A percentile compares a stretch with the other conserved stretches of the same genome.
Conservation (phyloP, 2,113 vertebrate species). For the Cyprinodon variegatus region DNA sequence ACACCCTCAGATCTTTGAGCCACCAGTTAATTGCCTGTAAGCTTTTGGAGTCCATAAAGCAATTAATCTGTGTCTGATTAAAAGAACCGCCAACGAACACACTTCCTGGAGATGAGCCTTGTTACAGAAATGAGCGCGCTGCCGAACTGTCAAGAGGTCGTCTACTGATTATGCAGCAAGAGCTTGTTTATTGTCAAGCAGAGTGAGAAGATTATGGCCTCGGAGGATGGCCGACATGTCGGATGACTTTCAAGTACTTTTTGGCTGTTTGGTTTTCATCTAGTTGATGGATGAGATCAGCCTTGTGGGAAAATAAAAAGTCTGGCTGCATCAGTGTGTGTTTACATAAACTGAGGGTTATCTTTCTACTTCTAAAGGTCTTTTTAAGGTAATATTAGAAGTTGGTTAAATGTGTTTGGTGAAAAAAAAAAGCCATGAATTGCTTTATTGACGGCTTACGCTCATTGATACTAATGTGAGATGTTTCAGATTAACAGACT, state of each 20-base stretch:
- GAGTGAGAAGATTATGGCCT: conserved; percentile 36
- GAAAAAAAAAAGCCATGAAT: neutral
- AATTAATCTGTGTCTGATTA: conserved; percentile 72
- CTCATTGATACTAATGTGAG: neutral
- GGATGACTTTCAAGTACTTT: conserved; percentile 28
- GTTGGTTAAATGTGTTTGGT: neutral
- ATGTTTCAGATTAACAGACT: neutral
- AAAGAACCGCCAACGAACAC: conserved; percentile 48
- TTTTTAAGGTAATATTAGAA: neutral
- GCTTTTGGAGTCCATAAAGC: conserved; percentile 61
- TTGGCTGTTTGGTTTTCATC: conserved; percentile 33
- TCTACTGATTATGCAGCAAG: conserved; percentile 32
- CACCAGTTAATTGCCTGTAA: conserved; percentile 61
- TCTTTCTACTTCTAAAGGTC: neutral
- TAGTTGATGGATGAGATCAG: conserved; percentile 10
- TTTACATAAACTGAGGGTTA: neutral
- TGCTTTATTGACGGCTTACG: neutral
- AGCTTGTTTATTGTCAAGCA: conserved; percentile 41
- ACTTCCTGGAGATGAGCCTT: conserved; percentile 49
- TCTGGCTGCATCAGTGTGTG: conserved; percentile 1
- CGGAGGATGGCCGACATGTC: conserved; percentile 16
- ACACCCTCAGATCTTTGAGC: conserved; percentile 55
- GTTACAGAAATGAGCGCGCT: conserved; percentile 36
- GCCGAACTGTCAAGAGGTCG: conserved; percentile 45
- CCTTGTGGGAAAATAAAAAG: conserved; percentile 8